phyloP scores from a whole-genome alignment of 2,113 vertebrate genomes.

The Triplophysa rosa region DNA sequence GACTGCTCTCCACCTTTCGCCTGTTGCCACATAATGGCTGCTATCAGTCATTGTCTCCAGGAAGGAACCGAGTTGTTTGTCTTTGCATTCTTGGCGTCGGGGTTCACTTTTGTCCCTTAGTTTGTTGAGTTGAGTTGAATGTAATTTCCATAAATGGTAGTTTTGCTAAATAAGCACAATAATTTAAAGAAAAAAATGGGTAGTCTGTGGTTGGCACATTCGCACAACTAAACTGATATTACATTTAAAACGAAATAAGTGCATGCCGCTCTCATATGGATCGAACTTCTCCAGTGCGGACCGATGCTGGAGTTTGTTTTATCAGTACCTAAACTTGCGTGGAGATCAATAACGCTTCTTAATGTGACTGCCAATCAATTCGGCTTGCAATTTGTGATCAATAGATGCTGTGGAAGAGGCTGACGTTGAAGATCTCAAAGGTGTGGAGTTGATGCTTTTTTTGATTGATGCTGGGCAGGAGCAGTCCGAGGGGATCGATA shows the following conservation, averaged over 20 bases:
- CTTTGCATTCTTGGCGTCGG: background rate
- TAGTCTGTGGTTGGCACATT: too few species aligned
- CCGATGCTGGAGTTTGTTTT: conserved; percentile 27
- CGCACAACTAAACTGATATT: too few species aligned
- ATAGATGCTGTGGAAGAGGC: conserved; percentile 16
- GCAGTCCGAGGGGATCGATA: conserved; percentile 42
- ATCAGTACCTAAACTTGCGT: conserved; percentile 28
- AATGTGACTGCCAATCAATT: conserved; percentile 41
- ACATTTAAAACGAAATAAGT: too few species aligned
- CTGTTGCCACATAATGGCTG: conserved; percentile 24
- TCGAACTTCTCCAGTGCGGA: background rate
- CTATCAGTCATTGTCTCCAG: conserved; percentile 35
- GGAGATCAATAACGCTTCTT: conserved; percentile 18
- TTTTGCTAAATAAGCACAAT: too few species aligned
- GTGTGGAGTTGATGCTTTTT: conserved; percentile 27
- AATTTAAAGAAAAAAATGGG: too few species aligned
- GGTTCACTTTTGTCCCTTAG: background rate
- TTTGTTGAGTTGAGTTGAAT: too few species aligned
- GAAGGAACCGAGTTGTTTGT: conserved; percentile 5
- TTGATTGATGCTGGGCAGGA: conserved; percentile 10
- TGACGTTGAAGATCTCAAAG: conserved; percentile 10
- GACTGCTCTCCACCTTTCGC: conserved; percentile 31
- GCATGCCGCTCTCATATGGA: background rate
- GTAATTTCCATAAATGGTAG: too few species aligned
- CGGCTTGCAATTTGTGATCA: conserved; percentile 29